Evolutionary conservation across 2,113 vertebrate genomes (phyloP).

Genomic region (Chrysemys picta): DNA sequence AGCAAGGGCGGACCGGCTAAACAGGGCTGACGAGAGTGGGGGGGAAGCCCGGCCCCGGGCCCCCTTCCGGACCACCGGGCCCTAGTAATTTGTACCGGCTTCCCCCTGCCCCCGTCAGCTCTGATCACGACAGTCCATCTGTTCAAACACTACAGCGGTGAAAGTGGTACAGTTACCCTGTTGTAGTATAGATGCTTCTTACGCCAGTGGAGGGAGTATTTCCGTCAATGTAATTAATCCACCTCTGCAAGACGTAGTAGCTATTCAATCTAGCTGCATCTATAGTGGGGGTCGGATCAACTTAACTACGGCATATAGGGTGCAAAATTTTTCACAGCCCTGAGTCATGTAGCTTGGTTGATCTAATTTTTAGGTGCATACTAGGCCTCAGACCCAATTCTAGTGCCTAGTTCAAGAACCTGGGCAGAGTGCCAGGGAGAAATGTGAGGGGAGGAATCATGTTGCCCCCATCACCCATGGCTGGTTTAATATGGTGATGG

Average conservation of each 20-base stretch:
- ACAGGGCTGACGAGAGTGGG: too few relatives aligned
- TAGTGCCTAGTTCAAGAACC: background rate
- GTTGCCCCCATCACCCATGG: background rate
- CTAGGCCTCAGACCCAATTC: background rate
- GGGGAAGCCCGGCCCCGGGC: too few relatives aligned
- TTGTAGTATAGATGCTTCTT: background rate
- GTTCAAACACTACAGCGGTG: background rate
- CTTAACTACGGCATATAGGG: background rate
- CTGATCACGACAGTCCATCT: background rate
- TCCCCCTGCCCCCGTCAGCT: too few relatives aligned
- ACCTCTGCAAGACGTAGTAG: background rate
- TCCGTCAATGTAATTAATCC: background rate
- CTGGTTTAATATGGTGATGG: too few relatives aligned
- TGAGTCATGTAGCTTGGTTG: background rate
- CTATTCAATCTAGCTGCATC: background rate
- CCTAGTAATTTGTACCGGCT: too few relatives aligned
- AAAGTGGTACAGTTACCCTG: background rate
- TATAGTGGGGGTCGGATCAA: background rate
- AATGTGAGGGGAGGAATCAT: background rate
- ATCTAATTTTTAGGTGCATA: background rate
- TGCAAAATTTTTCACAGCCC: background rate
- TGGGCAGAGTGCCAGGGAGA: background rate
- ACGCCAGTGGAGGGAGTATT: background rate
- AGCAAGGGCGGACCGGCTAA: too few relatives aligned
- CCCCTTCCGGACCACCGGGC: too few relatives aligned